phyloP scores from a whole-genome alignment of 1,140 invertebrate species.

The Drosophila ironensis region DNA sequence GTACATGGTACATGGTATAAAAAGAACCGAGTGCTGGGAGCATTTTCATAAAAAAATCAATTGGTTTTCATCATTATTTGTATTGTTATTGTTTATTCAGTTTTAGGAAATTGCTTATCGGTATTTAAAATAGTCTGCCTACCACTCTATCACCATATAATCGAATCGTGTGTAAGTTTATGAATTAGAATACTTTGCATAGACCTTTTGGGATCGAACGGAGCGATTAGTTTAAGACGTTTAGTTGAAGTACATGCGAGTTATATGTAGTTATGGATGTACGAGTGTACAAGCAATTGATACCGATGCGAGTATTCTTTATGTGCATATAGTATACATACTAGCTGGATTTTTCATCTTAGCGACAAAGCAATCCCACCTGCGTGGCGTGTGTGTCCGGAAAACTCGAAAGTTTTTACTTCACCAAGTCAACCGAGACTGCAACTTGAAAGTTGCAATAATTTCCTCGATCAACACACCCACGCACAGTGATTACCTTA shows the following conservation, averaged over 20 bases:
- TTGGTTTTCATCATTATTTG: too few species aligned
- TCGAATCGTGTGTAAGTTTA: neutral
- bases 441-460: too few species aligned
- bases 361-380: neutral
- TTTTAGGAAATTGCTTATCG: neutral
- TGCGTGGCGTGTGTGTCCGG: neutral
- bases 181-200: neutral
- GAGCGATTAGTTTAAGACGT: slow-evolving; percentile 8
- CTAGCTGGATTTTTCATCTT: slow-evolving; percentile 3
- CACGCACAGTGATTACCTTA: too few species aligned
- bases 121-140: neutral
- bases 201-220: slow-evolving; percentile 3
- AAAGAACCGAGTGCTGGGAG: slow-evolving; percentile 39
- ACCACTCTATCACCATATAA: neutral
- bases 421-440: neutral
- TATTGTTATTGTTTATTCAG: too few species aligned
- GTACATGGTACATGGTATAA: too few species aligned
- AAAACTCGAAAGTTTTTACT: neutral
- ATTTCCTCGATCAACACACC: neutral
- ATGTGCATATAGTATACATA: slow-evolving; percentile 27
- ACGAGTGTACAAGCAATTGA: slow-evolving; percentile 20
- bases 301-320: slow-evolving; percentile 27
- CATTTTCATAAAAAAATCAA: slow-evolving; percentile 28
- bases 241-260: slow-evolving; percentile 12
- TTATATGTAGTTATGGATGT: slow-evolving; percentile 5